Evolutionary conservation across 2,888 invertebrate genomes (phyloP).

Genomic region (Ormia ochracea): DNA sequence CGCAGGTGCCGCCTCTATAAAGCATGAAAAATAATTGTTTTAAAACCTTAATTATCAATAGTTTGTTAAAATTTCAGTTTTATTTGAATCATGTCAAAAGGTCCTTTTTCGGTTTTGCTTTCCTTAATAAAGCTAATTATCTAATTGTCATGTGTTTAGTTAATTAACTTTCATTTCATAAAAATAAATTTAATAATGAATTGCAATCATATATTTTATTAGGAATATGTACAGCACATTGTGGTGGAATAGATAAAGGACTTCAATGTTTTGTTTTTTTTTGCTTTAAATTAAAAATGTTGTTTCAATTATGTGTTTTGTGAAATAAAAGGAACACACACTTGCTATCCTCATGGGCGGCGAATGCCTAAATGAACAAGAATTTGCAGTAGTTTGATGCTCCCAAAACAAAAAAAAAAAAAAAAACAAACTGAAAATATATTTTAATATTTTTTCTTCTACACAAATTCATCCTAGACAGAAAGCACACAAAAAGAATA

Average conservation of each 20-base stretch:
- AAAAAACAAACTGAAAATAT: not conserved
- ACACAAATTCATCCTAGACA: constrained; percentile 6
- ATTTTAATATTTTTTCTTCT: constrained; percentile 16
- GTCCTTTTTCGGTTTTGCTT: constrained; percentile 22
- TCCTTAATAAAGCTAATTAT: constrained; percentile 41
- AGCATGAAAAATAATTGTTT: constrained; percentile 23
- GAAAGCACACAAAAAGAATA: constrained; percentile 9
- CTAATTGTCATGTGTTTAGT: constrained; percentile 50
- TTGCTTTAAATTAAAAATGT: not conserved
- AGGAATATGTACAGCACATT: too few species aligned
- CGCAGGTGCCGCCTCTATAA: constrained; percentile 41
- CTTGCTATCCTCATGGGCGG: too few species aligned
- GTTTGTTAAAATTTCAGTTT: constrained; percentile 38
- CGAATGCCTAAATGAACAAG: too few species aligned
- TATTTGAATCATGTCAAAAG: constrained; percentile 32
- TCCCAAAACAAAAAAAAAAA: constrained; percentile 3
- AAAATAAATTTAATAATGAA: too few species aligned
- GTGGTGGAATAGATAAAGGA: not conserved
- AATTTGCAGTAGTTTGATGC: too few species aligned
- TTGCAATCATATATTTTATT: too few species aligned
- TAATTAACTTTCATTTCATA: constrained; percentile 44
- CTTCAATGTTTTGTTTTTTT: too few species aligned
- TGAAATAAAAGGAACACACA: not conserved
- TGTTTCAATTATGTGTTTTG: not conserved
- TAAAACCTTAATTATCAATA: constrained; percentile 46